Conservation (phyloP, 2,888 invertebrate species). For the Herminia tarsipennalis region DNA sequence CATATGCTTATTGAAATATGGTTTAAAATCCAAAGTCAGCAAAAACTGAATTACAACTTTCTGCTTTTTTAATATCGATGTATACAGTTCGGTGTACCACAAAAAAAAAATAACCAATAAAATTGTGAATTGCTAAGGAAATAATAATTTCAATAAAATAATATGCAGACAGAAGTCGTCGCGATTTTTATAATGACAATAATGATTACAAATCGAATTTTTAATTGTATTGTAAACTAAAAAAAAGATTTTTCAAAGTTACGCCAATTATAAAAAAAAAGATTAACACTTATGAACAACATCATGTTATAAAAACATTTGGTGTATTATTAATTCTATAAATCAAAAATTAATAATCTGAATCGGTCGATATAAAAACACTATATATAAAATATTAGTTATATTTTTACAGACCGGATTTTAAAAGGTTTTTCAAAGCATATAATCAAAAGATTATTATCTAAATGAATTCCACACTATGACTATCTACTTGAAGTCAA, state of each 20-base stretch:
- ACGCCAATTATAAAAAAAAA: constrained; percentile 44
- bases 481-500: no score
- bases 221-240: constrained; percentile 43
- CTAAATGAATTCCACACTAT: no score
- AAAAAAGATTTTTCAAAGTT: constrained; percentile 41
- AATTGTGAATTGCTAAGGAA: constrained; percentile 8
- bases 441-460: no score
- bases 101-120: not conserved
- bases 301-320: constrained; percentile 34
- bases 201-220: constrained; percentile 53
- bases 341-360: no score
- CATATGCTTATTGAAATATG: no score
- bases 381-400: no score
- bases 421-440: no score
- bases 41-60: not conserved
- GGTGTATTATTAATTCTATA: constrained; percentile 38
- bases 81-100: not conserved
- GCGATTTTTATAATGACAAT: constrained; percentile 57
- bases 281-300: constrained; percentile 51
- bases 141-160: constrained; percentile 62
- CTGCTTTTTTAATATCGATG: not conserved
- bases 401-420: no score
- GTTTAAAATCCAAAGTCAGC: no score
- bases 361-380: no score
- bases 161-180: constrained; percentile 77